Conservation (phyloP, 2,113 vertebrate species). For the Deroptyus accipitrinus region DNA sequence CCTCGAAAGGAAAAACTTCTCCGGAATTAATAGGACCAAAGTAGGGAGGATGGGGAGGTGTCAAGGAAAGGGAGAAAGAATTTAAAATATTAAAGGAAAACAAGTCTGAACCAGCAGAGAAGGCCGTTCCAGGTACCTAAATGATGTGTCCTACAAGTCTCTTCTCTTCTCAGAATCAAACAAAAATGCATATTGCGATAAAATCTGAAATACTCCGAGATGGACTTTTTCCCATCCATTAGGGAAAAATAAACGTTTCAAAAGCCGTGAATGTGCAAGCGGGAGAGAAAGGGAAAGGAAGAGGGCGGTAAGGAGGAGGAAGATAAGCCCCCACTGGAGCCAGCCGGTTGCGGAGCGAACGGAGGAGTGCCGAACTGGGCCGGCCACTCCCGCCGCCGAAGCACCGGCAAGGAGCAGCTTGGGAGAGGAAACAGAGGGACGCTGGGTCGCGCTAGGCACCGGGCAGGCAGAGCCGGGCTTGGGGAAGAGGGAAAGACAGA, state of each 20-base stretch:
- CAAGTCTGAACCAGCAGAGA: neutral
- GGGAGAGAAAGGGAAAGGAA: neutral
- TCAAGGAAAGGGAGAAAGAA: neutral
- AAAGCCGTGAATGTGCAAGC: neutral
- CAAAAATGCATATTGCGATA: neutral
- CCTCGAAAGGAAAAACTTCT: neutral
- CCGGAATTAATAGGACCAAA: neutral
- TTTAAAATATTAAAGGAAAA: neutral
- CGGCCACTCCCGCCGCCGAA: neutral
- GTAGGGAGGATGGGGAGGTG: neutral
- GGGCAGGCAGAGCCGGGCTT: neutral
- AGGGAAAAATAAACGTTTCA: neutral
- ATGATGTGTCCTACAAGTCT: neutral
- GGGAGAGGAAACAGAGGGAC: neutral
- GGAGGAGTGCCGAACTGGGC: neutral
- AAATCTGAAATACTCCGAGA: neutral
- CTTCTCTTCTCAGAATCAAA: neutral
- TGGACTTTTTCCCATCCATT: rapidly evolving
- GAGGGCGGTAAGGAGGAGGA: neutral
- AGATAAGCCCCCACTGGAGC: neutral
- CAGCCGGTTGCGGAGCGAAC: neutral
- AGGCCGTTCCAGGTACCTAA: neutral
- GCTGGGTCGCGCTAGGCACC: neutral
- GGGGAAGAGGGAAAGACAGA: rapidly evolving
- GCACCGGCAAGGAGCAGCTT: neutral